Conservation (phyloP, 2,888 invertebrate genomes). For the Lasioglossum vierecki region DNA sequence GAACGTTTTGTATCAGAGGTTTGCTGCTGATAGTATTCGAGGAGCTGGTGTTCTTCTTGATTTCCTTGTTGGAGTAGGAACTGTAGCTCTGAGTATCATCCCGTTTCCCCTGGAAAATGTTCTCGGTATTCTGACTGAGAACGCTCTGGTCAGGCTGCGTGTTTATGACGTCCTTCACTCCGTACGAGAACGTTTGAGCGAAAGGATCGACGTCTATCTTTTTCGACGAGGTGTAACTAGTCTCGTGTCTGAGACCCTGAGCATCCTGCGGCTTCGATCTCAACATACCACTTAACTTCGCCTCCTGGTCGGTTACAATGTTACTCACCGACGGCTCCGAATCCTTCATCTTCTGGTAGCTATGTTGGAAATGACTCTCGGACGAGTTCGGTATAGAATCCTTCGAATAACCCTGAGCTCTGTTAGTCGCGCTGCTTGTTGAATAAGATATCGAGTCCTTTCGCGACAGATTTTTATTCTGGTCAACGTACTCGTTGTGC, state of each 20-base stretch:
- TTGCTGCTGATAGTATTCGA: constrained; percentile 60
- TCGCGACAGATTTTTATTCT: constrained; percentile 55
- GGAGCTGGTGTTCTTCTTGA: constrained; percentile 68
- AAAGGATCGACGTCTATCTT: constrained; percentile 69
- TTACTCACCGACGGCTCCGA: constrained; percentile 31
- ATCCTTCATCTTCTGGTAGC: constrained; percentile 63
- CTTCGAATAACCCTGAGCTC: constrained; percentile 61
- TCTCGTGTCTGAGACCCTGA: constrained; percentile 53
- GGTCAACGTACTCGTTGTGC: constrained; percentile 65
- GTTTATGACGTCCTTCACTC: constrained; percentile 60
- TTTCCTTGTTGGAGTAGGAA: constrained; percentile 73
- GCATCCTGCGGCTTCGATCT: constrained; percentile 60
- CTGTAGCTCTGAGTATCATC: constrained; percentile 71
- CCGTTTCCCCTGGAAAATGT: constrained; percentile 73
- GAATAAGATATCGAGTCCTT: constrained; percentile 59
- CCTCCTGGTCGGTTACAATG: constrained; percentile 42
- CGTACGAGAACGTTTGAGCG: constrained; percentile 64
- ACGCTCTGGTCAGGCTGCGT: constrained; percentile 49
- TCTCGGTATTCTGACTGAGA: constrained; percentile 50
- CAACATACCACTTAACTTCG: constrained; percentile 54
- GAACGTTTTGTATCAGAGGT: constrained; percentile 45
- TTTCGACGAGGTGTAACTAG: constrained; percentile 58
- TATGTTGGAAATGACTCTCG: constrained; percentile 60
- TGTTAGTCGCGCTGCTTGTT: constrained; percentile 32
- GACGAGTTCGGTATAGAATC: constrained; percentile 34